Percentiles rank a stretch among this genome's conserved stretches.
These are phyloP conservation scores for Caerostris extrusa DNA, from an alignment of 1,140 invertebrate species.

Conservation along the genomic window DNA sequence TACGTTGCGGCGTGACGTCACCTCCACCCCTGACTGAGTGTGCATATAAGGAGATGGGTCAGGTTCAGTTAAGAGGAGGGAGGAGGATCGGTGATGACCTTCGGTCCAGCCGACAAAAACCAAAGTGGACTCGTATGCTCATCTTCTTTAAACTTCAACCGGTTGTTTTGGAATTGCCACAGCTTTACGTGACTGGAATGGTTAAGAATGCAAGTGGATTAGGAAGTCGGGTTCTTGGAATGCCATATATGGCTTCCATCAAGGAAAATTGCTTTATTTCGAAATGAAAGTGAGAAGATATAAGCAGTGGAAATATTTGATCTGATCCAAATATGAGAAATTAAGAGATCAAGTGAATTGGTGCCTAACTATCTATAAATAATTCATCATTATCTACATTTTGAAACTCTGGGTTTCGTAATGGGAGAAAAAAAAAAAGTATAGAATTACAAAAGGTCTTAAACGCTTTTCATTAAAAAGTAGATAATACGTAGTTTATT, in stretches of 20 bases:
- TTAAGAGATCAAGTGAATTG: background rate
- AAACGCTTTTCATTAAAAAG: too few species aligned
- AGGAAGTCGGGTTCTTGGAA: background rate
- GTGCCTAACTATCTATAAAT: background rate
- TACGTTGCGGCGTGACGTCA: constrained; percentile 39
- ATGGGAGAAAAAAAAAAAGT: background rate
- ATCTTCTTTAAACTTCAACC: constrained; percentile 50
- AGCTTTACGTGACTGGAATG: constrained; percentile 54
- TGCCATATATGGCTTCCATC: constrained; percentile 56
- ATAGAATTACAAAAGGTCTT: background rate
- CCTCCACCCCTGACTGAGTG: background rate
- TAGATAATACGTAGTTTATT: too few species aligned
- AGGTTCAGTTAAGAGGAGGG: constrained; percentile 31
- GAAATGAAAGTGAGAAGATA: background rate
- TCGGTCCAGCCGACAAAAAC: background rate
- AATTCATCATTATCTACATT: background rate
- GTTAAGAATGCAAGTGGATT: background rate
- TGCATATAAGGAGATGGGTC: constrained; percentile 67
- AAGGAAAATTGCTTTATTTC: background rate
- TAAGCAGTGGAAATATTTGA: too few species aligned
- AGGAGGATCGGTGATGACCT: background rate
- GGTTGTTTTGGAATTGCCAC: constrained; percentile 49
- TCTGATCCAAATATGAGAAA: background rate
- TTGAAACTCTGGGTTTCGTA: background rate
- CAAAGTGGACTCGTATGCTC: constrained; percentile 29